phyloP scores from a whole-genome alignment of 2,113 vertebrate genomes.

The Hirundichthys speculiger region DNA sequence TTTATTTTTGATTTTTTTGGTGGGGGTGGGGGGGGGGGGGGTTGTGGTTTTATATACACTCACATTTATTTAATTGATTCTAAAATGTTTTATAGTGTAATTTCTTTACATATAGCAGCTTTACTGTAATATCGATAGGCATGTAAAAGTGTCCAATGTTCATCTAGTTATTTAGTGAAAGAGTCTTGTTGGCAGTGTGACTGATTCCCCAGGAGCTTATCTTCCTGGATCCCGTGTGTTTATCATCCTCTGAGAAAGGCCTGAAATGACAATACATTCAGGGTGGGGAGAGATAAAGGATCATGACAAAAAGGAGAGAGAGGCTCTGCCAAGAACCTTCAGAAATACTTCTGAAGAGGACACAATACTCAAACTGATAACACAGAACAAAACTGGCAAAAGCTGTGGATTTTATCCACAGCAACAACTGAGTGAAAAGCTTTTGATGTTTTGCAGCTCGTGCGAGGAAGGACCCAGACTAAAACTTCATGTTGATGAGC shows the following conservation, averaged over 20 bases:
- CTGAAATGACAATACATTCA: constrained; percentile 12
- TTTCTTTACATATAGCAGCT: too few relatives aligned
- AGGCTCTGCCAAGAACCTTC: background rate
- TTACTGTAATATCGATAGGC: too few relatives aligned
- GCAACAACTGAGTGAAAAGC: background rate
- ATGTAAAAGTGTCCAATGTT: too few relatives aligned
- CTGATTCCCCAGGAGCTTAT: background rate
- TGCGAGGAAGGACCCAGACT: too few relatives aligned
- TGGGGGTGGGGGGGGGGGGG: too few relatives aligned
- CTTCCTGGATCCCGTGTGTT: constrained; percentile 9
- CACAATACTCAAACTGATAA: background rate
- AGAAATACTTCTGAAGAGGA: background rate
- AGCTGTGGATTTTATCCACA: background rate
- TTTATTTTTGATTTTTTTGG: too few relatives aligned
- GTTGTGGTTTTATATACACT: too few relatives aligned
- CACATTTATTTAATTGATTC: too few relatives aligned
- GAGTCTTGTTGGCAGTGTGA: constrained; percentile 2
- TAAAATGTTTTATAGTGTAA: too few relatives aligned
- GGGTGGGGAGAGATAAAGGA: background rate
- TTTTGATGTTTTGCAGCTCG: background rate
- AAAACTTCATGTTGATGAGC: too few relatives aligned
- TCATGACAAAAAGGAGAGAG: constrained; percentile 15
- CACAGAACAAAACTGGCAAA: too few relatives aligned
- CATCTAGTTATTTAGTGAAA: constrained; percentile 21
- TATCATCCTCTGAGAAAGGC: constrained; percentile 1